A percentile compares a stretch with the other conserved stretches of the same genome.
Evolutionary conservation across 2,797 vertebrate species (phyloP).

Genomic region (Lacerta agilis): DNA sequence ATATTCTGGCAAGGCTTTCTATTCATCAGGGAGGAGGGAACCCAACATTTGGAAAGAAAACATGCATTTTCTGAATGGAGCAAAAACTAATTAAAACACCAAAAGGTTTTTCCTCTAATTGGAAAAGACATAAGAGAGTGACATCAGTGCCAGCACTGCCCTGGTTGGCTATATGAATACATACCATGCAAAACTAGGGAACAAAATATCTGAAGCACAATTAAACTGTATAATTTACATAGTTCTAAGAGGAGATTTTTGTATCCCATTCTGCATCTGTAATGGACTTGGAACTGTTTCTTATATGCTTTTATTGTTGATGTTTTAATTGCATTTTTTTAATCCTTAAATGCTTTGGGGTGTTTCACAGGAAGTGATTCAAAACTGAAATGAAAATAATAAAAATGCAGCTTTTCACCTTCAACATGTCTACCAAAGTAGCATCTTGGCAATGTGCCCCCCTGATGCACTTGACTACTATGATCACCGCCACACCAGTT

Average conservation of each 20-base stretch:
- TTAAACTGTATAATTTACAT: too few species aligned
- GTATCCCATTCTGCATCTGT: too few species aligned
- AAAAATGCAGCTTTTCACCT: not conserved
- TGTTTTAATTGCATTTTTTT: too few species aligned
- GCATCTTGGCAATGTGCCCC: not conserved
- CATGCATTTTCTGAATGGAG: not conserved
- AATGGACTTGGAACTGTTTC: too few species aligned
- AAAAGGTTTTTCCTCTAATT: not conserved
- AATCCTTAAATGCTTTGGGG: too few species aligned
- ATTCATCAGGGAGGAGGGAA: not conserved
- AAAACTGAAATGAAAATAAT: too few species aligned
- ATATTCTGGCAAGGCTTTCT: slow-evolving; percentile 3
- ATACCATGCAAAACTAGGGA: not conserved
- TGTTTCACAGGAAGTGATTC: too few species aligned
- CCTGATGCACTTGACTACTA: not conserved
- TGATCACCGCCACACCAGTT: too few species aligned
- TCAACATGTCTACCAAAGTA: not conserved
- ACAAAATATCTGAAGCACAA: too few species aligned
- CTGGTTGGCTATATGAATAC: not conserved
- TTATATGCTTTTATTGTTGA: too few species aligned
- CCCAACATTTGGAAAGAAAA: slow-evolving; percentile 22
- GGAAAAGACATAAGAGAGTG: not conserved
- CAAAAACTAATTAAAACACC: slow-evolving; percentile 18
- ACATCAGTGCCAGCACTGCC: not conserved
- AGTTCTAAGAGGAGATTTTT: too few species aligned